These are phyloP conservation scores for Paelopatides confundens DNA, from an alignment of 53 echinoderm and acorn worm genomes.

Conservation along the genomic window DNA sequence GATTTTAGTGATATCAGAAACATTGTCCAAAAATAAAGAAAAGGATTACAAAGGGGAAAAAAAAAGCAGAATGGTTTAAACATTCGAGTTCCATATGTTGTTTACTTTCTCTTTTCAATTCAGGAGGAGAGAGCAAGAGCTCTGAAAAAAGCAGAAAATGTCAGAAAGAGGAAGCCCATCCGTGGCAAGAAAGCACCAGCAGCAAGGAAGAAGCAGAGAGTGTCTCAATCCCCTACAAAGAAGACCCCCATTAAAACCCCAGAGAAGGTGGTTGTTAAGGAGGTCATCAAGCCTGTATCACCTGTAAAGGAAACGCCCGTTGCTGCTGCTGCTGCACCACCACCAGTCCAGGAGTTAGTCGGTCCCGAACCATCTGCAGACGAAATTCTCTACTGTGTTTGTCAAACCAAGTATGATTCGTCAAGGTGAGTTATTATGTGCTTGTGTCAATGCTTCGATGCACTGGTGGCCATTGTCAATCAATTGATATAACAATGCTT, in stretches of 20 bases:
- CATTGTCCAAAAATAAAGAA: too few species aligned
- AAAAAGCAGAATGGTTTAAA: too few species aligned
- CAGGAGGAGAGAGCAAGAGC: constrained; percentile 30
- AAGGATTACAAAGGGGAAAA: too few species aligned
- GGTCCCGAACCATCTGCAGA: neutral
- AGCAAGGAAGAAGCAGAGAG: constrained; percentile 57
- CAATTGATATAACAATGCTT: too few species aligned
- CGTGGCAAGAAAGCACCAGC: constrained; percentile 44
- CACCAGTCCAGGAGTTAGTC: neutral
- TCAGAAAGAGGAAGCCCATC: constrained; percentile 59
- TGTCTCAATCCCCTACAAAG: constrained; percentile 26
- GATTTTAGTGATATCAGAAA: too few species aligned
- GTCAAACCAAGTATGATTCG: constrained; percentile 91
- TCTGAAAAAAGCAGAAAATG: constrained; percentile 50
- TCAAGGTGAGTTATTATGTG: constrained; percentile 69
- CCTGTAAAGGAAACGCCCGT: constrained; percentile 24
- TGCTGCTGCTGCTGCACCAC: neutral
- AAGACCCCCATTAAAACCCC: constrained; percentile 30
- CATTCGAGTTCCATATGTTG: too few species aligned
- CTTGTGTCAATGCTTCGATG: too few species aligned
- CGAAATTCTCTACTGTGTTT: constrained; percentile 81
- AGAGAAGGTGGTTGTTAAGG: constrained; percentile 13
- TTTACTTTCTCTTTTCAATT: neutral
- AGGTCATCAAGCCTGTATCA: constrained; percentile 27
- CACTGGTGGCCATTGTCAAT: too few species aligned